Evolutionary conservation across 2,113 vertebrate genomes (phyloP).

Genomic region (Prunella himalayana): DNA sequence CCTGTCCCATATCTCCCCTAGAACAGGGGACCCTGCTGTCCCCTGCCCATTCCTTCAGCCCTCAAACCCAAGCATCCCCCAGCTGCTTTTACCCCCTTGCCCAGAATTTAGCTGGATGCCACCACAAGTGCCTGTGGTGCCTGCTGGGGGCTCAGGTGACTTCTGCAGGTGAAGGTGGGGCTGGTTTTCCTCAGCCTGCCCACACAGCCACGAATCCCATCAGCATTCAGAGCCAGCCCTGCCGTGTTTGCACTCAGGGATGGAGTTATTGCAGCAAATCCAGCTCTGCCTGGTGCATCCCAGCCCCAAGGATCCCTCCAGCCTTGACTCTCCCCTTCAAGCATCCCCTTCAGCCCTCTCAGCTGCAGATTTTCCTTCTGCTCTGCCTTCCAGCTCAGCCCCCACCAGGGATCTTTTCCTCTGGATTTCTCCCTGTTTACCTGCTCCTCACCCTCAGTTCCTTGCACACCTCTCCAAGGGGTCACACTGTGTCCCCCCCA

Average conservation of each 20-base stretch:
- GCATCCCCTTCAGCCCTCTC: not conserved
- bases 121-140: not conserved
- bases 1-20: accelerated
- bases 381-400: not conserved
- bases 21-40: accelerated
- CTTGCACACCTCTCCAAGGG: too few relatives aligned
- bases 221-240: not conserved
- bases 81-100: not conserved
- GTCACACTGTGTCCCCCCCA: too few relatives aligned
- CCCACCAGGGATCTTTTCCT: not conserved
- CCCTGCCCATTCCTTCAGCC: not conserved
- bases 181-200: not conserved
- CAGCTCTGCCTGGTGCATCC: not conserved
- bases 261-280: not conserved
- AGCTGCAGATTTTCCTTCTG: not conserved
- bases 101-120: not conserved
- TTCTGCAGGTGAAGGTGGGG: not conserved
- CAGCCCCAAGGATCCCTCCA: not conserved
- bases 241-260: not conserved
- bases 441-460: too few relatives aligned
- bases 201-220: not conserved
- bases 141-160: not conserved
- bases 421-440: too few relatives aligned
- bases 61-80: not conserved
- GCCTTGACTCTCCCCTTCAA: not conserved